A percentile compares a stretch with the other conserved stretches of the same genome.
These are phyloP conservation scores for Incurvaria masculella DNA, from an alignment of 2,888 invertebrate genomes.

Conservation along the genomic window DNA sequence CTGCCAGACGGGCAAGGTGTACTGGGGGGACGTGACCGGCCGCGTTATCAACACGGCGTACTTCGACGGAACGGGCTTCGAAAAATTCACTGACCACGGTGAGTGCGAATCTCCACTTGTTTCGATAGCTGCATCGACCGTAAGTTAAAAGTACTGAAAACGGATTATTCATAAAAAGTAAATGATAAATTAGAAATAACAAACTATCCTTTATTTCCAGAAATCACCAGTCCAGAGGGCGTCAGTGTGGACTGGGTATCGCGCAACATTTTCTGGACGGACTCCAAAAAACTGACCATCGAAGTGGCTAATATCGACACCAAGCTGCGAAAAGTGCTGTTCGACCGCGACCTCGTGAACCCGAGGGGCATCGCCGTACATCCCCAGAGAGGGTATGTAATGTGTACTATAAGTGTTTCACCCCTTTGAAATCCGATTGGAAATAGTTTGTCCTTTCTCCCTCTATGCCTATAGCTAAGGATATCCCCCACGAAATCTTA, in stretches of 20 bases:
- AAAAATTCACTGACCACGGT: conserved; percentile 41
- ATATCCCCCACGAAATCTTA: too few species aligned
- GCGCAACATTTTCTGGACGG: conserved; percentile 95
- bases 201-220: conserved; percentile 44
- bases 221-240: conserved; percentile 88
- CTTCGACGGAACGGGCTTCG: conserved; percentile 71
- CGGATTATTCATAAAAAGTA: not conserved
- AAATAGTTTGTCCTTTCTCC: too few species aligned
- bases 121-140: conserved; percentile 2
- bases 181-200: not conserved
- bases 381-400: conserved; percentile 73
- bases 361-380: conserved; percentile 96
- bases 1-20: conserved; percentile 80
- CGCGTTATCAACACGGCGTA: conserved; percentile 70
- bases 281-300: conserved; percentile 83
- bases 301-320: conserved; percentile 86
- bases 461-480: too few species aligned
- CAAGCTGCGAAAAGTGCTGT: conserved; percentile 70
- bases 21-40: conserved; percentile 91
- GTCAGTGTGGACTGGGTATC: conserved; percentile 91
- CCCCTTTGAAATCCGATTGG: too few species aligned
- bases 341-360: conserved; percentile 72
- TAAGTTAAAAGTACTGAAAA: conserved; percentile 1
- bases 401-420: too few species aligned
- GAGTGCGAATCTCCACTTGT: too few species aligned